These are phyloP conservation scores for Lacerta viridis DNA, from an alignment of 2,797 vertebrate species.

Conservation along the genomic window DNA sequence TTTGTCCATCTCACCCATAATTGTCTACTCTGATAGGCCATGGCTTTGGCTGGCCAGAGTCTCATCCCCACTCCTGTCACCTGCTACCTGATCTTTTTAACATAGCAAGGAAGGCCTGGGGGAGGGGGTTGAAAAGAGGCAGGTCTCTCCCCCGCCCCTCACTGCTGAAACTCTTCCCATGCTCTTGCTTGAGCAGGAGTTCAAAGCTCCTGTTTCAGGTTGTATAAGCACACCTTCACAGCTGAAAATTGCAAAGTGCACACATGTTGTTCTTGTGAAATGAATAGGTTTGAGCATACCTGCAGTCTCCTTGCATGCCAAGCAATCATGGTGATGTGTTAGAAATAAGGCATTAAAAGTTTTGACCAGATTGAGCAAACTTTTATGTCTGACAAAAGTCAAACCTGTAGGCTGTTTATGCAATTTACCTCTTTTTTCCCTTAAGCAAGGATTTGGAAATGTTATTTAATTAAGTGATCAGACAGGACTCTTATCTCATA, in stretches of 20 bases:
- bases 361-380: constrained; percentile 12
- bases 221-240: neutral
- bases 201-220: neutral
- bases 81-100: neutral
- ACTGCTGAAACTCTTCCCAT: neutral
- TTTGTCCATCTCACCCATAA: neutral
- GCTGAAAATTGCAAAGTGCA: neutral
- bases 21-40: neutral
- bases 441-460: constrained; percentile 5
- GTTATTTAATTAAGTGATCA: neutral
- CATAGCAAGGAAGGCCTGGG: neutral
- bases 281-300: neutral
- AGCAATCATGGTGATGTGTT: neutral
- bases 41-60: neutral
- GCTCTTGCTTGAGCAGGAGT: neutral
- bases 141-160: too few species aligned
- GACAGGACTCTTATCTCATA: neutral
- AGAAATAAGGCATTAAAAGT: neutral
- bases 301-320: neutral
- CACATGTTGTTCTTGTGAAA: neutral
- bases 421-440: neutral
- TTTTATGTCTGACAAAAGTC: neutral
- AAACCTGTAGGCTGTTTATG: neutral
- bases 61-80: neutral
- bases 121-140: too few species aligned